A percentile compares a stretch with the other conserved stretches of the same genome.
Conservation (phyloP, 1,140 invertebrate species). For the Drosophila micromelanica region DNA sequence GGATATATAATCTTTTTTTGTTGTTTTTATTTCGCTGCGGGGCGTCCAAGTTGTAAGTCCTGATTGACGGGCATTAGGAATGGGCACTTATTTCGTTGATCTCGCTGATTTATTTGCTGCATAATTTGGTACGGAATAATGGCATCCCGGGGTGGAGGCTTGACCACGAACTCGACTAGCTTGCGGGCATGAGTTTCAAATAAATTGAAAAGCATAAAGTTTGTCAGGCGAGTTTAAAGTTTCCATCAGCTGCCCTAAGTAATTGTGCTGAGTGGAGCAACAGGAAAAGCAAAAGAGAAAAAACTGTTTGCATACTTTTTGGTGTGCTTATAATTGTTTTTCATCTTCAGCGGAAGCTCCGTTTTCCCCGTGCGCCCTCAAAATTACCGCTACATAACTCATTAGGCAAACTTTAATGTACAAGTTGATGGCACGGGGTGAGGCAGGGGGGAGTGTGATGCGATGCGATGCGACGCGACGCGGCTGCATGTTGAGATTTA, state of each 20-base stretch:
- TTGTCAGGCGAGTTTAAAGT: conserved; percentile 60
- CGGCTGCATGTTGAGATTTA: conserved; percentile 68
- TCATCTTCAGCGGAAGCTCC: conserved; percentile 33
- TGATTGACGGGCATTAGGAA: conserved; percentile 57
- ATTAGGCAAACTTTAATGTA: conserved; percentile 72
- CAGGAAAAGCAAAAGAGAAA: conserved; percentile 23
- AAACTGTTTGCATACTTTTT: conserved; percentile 74
- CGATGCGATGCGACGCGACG: conserved; percentile 1
- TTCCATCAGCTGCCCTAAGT: conserved; percentile 51
- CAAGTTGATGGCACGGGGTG: not conserved
- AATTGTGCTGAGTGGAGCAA: conserved; percentile 49
- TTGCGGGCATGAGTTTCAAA: conserved; percentile 53
- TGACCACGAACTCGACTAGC: conserved; percentile 21
- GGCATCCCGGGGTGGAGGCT: not conserved
- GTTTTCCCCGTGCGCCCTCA: not conserved
- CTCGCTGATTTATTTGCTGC: conserved; percentile 77
- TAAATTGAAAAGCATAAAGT: conserved; percentile 79
- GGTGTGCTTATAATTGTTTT: conserved; percentile 79
- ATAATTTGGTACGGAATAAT: conserved; percentile 61
- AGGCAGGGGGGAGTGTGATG: not conserved
- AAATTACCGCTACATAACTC: conserved; percentile 59
- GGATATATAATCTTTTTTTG: conserved; percentile 12
- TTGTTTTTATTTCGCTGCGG: conserved; percentile 39
- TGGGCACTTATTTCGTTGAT: conserved; percentile 53
- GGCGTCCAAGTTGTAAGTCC: conserved; percentile 46